phyloP scores from a whole-genome alignment of 2,113 vertebrate genomes.

The Scomber scombrus region DNA sequence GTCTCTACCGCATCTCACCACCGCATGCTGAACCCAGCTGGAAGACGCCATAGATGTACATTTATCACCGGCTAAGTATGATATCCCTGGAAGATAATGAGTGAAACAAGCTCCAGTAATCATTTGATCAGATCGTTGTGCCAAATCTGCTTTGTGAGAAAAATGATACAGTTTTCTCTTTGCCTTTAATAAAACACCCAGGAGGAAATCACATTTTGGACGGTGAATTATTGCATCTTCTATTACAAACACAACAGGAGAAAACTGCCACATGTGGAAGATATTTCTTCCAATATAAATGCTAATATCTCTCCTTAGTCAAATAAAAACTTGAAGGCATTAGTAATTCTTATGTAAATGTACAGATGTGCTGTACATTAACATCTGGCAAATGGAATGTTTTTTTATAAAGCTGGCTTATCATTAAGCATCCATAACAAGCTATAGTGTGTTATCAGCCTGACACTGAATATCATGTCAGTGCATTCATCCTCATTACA shows the following conservation, averaged over 20 bases:
- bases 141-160: constrained; percentile 11
- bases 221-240: neutral
- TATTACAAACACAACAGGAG: neutral
- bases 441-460: neutral
- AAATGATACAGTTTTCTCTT: neutral
- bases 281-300: constrained; percentile 4
- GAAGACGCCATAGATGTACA: neutral
- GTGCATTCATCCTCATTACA: neutral
- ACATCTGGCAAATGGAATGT: too few species aligned
- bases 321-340: neutral
- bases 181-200: constrained; percentile 11
- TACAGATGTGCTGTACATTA: neutral
- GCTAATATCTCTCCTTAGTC: constrained; percentile 4
- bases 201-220: neutral
- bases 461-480: neutral
- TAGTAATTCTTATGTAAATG: neutral
- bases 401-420: neutral
- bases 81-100: constrained; percentile 4
- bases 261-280: neutral
- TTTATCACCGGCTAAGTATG: neutral
- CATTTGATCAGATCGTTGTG: constrained; percentile 35
- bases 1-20: neutral
- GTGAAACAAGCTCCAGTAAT: neutral
- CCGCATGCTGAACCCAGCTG: neutral
- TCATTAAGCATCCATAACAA: neutral